Evolutionary conservation across 2,888 invertebrate genomes (phyloP), one percentile per base, ranked within the genome.

Genomic region (Pimpla rufipes): DNA sequence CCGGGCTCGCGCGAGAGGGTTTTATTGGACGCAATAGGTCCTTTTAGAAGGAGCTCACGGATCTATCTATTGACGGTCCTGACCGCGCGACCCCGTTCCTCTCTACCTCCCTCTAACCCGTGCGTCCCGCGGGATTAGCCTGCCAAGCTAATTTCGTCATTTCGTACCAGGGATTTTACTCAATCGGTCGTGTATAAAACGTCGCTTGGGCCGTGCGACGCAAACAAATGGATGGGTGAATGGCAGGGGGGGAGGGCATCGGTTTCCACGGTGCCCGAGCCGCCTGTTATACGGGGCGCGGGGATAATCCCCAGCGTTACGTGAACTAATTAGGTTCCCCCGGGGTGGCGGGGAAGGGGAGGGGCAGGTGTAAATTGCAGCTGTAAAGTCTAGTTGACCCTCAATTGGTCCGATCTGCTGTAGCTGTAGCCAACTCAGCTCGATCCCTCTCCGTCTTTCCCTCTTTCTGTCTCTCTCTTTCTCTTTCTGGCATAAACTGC

Each of bases 241-340:
- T 2, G 37, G 16, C 21, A 21, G 13, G 10, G 29, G 35, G 6
- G 45, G 50, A 70, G 59, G n/a, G 40, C n/a, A 70, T 74, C 62
- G 64, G 18, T 50, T 70, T 67, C n/a, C 70, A 29, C 29, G 16
- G 10, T 70, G 29, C 52, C 52, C 11, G 47, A 40, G 6, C 67
- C 79, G 7, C 67, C 79, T 77, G 70, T 85, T 81, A 79, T 71
- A 21, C 70, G 11, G 45, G 59, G 13, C 79, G 45, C 66, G 59
- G 76, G 79, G 84, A 85, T 87, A 84, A 89, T 85, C 83, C 76
- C 68, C 59, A 29, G 29, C 29, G 18, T 62, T 21, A 78, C 80
- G 68, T 29, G 67, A 80, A 84, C 85, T 88, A 88, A 88, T 89
- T 88, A 86, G 70, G 81, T 87, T 79, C 77, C 84, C 3, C 2